Percentiles rank a stretch among this genome's conserved stretches.
These are phyloP conservation scores for Nycticorax nycticorax DNA, from an alignment of 2,113 vertebrate genomes.

Conservation along the genomic window DNA sequence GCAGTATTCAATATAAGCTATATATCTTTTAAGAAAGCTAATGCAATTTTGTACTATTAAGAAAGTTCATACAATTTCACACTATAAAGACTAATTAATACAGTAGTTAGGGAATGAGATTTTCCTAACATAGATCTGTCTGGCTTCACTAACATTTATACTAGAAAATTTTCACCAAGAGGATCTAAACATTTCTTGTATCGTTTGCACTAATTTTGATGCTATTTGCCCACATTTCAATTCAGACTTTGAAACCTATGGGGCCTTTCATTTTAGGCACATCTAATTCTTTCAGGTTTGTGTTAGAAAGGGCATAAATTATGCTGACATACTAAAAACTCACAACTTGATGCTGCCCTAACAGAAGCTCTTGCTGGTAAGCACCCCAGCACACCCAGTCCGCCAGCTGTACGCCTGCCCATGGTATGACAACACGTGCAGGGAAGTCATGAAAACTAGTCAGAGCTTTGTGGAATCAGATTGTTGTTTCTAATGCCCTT, in stretches of 20 bases:
- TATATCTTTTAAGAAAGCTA: not conserved
- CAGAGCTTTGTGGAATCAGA: not conserved
- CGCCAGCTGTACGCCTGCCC: too few relatives aligned
- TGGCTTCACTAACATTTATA: not conserved
- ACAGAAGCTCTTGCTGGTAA: not conserved
- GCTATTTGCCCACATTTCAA: not conserved
- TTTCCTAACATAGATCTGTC: not conserved
- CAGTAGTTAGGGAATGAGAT: not conserved
- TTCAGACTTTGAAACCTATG: not conserved
- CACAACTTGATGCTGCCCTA: not conserved
- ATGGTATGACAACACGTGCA: rapidly evolving
- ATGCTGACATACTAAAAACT: not conserved
- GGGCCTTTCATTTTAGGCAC: not conserved
- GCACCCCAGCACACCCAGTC: not conserved
- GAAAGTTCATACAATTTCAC: not conserved
- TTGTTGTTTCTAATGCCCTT: not conserved
- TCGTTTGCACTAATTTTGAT: not conserved
- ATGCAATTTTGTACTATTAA: not conserved
- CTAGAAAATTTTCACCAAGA: not conserved
- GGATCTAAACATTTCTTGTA: not conserved
- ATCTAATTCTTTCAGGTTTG: not conserved
- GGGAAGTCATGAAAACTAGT: not conserved
- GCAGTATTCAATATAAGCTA: not conserved
- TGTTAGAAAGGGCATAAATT: not conserved
- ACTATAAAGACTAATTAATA: not conserved